A percentile compares a stretch with the other conserved stretches of the same genome.
Conservation (phyloP, 2,797 vertebrate species). For the Phataginus tetradactyla region DNA sequence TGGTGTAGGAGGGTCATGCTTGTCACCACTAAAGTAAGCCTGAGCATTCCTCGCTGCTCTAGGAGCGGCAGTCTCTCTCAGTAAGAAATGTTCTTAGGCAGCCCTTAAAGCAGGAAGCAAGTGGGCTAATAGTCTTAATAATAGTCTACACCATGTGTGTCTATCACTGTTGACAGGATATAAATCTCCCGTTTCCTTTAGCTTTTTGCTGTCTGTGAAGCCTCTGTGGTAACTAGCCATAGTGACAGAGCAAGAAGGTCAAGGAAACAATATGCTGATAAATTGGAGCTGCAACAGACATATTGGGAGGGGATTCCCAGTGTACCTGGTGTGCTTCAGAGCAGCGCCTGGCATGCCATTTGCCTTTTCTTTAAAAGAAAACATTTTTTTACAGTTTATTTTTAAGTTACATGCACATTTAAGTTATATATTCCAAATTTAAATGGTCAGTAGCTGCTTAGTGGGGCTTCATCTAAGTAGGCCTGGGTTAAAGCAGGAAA, state of each 20-base stretch:
- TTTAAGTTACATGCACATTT: background rate
- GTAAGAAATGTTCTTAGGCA: constrained; percentile 27
- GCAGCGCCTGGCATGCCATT: background rate
- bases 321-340: background rate
- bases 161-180: background rate
- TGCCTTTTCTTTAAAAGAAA: constrained; percentile 45
- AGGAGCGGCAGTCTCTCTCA: background rate
- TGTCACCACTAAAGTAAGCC: background rate
- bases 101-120: background rate
- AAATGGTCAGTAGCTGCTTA: background rate
- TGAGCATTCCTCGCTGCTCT: background rate
- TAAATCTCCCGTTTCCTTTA: constrained; percentile 2
- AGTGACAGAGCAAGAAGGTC: background rate
- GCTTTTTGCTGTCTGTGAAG: background rate
- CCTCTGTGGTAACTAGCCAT: background rate
- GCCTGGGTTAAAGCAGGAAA: background rate
- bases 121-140: background rate
- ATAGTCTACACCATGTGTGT: background rate
- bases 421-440: background rate
- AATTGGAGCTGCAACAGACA: background rate
- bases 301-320: background rate
- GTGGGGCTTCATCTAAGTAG: background rate
- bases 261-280: background rate
- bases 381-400: background rate
- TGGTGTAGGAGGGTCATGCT: background rate